A percentile compares a stretch with the other conserved stretches of the same genome.
Conservation (phyloP, 2,113 vertebrate species). For the Uria lomvia region DNA sequence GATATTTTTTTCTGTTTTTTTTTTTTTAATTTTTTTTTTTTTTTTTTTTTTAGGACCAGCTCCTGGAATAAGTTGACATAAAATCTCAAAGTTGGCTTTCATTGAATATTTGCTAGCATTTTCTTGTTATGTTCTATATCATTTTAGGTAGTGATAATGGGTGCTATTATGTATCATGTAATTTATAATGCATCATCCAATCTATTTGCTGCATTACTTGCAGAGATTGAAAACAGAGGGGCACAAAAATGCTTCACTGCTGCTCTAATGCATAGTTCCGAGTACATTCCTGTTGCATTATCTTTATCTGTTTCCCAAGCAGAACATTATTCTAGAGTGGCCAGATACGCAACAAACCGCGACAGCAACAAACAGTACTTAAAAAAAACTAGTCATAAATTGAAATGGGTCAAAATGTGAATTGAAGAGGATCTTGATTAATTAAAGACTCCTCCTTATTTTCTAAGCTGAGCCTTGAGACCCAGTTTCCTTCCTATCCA, state of each 20-base stretch:
- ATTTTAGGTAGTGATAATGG: not conserved
- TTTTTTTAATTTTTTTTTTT: too few species aligned
- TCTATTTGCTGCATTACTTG: not conserved
- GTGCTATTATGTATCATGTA: not conserved
- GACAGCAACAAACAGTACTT: not conserved
- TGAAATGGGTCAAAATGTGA: not conserved
- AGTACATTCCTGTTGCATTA: not conserved
- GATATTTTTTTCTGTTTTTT: not conserved
- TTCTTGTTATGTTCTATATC: not conserved
- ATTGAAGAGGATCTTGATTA: not conserved
- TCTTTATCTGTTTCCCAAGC: not conserved
- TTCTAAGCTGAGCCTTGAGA: not conserved
- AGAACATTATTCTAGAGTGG: not conserved
- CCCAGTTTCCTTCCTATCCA: not conserved
- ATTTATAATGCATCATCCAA: slow-evolving; percentile 6
- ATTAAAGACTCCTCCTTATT: not conserved
- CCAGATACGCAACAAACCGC: not conserved
- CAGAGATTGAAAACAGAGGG: not conserved
- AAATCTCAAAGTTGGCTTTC: not conserved
- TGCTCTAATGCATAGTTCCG: not conserved
- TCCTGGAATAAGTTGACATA: not conserved
- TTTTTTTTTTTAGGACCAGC: not conserved
- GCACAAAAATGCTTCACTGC: not conserved
- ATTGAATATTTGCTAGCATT: not conserved
- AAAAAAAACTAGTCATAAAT: not conserved